phyloP scores from a whole-genome alignment of 1,140 invertebrate genomes.

The Hypsibius dujardini region DNA sequence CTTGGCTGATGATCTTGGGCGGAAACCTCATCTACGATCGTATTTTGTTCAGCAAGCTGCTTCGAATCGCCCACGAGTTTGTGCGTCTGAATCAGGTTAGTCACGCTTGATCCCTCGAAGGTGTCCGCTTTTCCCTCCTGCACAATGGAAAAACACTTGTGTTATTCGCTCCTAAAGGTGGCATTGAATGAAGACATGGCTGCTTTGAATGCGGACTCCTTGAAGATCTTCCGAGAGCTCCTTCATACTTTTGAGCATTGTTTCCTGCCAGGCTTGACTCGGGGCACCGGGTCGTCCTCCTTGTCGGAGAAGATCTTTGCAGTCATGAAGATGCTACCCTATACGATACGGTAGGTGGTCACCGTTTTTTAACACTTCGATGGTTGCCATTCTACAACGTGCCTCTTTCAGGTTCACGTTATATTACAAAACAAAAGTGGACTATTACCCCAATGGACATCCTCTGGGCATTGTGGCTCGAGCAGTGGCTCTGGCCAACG shows the following conservation, averaged over 20 bases:
- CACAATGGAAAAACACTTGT: too few species aligned
- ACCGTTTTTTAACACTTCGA: neutral
- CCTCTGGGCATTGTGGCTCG: constrained; percentile 32
- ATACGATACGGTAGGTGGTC: neutral
- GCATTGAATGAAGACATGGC: too few species aligned
- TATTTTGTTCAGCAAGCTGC: neutral
- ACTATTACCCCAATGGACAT: constrained; percentile 37
- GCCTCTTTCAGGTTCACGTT: constrained; percentile 1
- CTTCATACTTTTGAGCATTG: neutral
- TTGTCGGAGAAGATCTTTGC: neutral
- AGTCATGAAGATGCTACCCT: neutral
- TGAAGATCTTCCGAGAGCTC: neutral
- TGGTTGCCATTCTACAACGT: neutral
- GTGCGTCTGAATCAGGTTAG: neutral
- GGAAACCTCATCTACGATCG: neutral
- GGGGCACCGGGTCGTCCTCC: neutral
- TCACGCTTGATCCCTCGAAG: neutral
- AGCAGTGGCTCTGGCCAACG: neutral
- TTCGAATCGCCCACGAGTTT: neutral
- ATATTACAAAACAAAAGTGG: neutral
- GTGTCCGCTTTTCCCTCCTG: neutral
- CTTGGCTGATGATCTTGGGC: constrained; percentile 2
- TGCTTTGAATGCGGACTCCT: neutral
- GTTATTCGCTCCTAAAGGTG: too few species aligned
- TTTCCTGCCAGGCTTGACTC: neutral